These are phyloP conservation scores for Takifugu flavidus DNA, from an alignment of 2,113 vertebrate genomes.

Conservation along the genomic window DNA sequence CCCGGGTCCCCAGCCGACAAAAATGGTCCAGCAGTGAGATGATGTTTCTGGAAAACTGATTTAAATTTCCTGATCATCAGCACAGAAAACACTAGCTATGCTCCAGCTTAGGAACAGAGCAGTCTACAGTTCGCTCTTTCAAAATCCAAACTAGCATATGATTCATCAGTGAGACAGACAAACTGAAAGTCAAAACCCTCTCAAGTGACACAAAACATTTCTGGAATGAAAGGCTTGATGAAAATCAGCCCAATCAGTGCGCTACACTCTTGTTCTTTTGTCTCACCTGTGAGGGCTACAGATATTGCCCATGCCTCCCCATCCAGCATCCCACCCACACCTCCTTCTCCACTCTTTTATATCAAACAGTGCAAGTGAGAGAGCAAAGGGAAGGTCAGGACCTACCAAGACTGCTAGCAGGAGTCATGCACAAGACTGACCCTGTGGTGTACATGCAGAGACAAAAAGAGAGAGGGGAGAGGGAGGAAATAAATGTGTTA, in stretches of 20 bases:
- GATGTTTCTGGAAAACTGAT: slow-evolving; percentile 72
- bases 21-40: slow-evolving; percentile 15
- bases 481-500: slow-evolving; percentile 59
- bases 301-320: slow-evolving; percentile 2
- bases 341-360: neutral
- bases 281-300: slow-evolving; percentile 57
- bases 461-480: slow-evolving; percentile 36
- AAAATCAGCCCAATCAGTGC: neutral
- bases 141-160: slow-evolving; percentile 18
- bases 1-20: slow-evolving; percentile 1
- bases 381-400: slow-evolving; percentile 84
- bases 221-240: slow-evolving; percentile 2
- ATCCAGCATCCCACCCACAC: neutral
- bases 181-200: slow-evolving; percentile 34
- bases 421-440: slow-evolving; percentile 99
- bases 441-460: slow-evolving; percentile 86
- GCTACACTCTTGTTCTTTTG: slow-evolving; percentile 33
- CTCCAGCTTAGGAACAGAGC: slow-evolving; percentile 39
- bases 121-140: slow-evolving; percentile 10
- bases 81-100: slow-evolving; percentile 62
- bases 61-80: slow-evolving; percentile 68
- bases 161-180: slow-evolving; percentile 29
- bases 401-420: slow-evolving; percentile 99
- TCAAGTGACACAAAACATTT: slow-evolving; percentile 53
- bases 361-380: slow-evolving; percentile 43